Base-by-base conservation (phyloP, 2,888 invertebrate genomes). In the Dynastes grantii region DNA sequence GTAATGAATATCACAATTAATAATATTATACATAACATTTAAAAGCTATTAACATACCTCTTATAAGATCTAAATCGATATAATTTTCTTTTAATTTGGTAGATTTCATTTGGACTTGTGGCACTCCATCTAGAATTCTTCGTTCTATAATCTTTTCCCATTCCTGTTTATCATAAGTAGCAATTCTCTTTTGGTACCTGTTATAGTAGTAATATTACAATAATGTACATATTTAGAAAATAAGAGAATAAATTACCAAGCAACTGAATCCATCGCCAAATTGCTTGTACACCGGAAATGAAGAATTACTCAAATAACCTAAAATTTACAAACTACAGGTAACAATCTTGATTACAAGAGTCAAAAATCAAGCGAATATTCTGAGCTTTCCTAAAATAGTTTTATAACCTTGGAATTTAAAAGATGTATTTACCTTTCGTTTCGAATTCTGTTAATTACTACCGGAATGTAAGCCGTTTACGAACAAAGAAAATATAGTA, bases 131-230 rank as follows among this genome's bases (percentile, higher is more conserved):
- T 76, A 97, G 91, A 85, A 97, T 96, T 85, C 96, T 93, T 88
- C 96, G 96, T 87, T 98, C 98, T 83, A 98, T 95, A 85, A 96
- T 97, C 84, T 96, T 96, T 89, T 98, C 98, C 98, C 98, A 98
- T 92, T 96, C 94, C 86, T 98, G 97, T 88, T 98, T 98, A 90
- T 98, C 98, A 90, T 98, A 98, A 37, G 96, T 96, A 86, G 98
- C 97, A 89, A 98, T 98, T 92, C 97, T 96, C 88, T 96, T 96
- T 88, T 97, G 97, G 91, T 97, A 97, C 96, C 97, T 96, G 83
- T 27, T 58, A 67, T 53, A 40, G 40, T 63, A 58, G 76, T 32
- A 68, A 4, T 53, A 64, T 49, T 53, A 61, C 13, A 61, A 70
- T 16, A 3, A 22, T 51, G 68, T 70, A 40, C 27, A 29, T 40